Evolutionary conservation across 2,888 invertebrate genomes (phyloP).

Genomic region (Perizoma affinitatum): DNA sequence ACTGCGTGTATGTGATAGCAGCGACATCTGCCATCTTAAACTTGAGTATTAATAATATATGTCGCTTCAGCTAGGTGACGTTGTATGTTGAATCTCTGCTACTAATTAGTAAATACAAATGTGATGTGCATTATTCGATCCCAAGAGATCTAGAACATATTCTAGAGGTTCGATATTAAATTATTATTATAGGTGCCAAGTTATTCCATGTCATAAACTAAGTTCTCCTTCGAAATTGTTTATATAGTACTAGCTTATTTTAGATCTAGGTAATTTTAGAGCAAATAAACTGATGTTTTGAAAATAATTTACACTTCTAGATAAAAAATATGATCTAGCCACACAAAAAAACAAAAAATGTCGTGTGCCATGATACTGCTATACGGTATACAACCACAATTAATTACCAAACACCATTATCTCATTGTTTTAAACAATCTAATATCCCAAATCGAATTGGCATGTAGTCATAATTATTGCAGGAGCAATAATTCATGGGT

Average conservation of each 20-base stretch:
- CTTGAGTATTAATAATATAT: constrained; percentile 31
- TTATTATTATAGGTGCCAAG: no score
- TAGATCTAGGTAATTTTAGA: no score
- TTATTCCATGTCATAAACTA: no score
- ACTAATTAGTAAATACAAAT: constrained; percentile 39
- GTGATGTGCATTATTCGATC: constrained; percentile 31
- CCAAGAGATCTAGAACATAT: not conserved
- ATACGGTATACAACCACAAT: not conserved
- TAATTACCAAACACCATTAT: constrained; percentile 13
- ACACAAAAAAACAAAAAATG: no score
- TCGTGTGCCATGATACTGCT: no score
- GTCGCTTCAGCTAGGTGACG: constrained; percentile 37
- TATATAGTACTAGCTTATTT: no score
- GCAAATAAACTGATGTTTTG: no score
- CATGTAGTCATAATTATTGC: constrained; percentile 38
- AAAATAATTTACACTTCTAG: no score
- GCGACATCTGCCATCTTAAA: constrained; percentile 32
- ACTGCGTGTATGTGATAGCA: constrained; percentile 42
- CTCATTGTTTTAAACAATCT: constrained; percentile 28
- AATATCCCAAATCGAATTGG: constrained; percentile 35
- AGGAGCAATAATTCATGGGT: constrained; percentile 69
- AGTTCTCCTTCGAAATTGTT: no score
- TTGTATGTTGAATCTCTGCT: constrained; percentile 37
- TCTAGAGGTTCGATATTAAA: no score
- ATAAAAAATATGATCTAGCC: no score